A percentile compares a stretch with the other conserved stretches of the same genome.
phyloP scores from a whole-genome alignment of 2,888 invertebrate genomes.

The Ophraella communa region DNA sequence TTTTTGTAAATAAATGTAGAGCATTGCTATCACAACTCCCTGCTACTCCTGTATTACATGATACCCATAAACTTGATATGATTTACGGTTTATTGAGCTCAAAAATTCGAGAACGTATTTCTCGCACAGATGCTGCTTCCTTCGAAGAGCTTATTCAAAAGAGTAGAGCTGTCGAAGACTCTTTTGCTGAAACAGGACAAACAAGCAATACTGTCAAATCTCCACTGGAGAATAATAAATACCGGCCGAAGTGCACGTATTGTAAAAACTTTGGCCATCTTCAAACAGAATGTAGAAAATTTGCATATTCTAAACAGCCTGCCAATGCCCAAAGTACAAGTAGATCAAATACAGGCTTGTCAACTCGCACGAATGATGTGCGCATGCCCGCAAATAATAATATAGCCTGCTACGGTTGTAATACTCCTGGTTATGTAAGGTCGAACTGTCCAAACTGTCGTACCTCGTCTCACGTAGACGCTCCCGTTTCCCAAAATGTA shows the following conservation, averaged over 20 bases:
- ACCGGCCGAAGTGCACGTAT: conserved; percentile 1
- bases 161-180: conserved; percentile 15
- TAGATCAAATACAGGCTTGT: background rate
- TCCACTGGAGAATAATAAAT: too few relatives aligned
- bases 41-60: conserved; percentile 5
- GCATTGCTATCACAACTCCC: conserved; percentile 12
- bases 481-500: background rate
- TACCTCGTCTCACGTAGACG: background rate
- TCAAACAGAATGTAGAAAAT: conserved; percentile 17
- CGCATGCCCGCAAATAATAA: background rate
- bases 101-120: conserved; percentile 9
- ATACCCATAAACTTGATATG: too few relatives aligned
- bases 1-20: conserved; percentile 14
- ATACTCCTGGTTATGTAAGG: conserved; percentile 12
- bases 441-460: conserved; percentile 12
- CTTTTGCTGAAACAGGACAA: background rate
- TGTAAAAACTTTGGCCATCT: conserved; percentile 14
- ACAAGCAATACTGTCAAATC: too few relatives aligned
- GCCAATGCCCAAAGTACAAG: background rate
- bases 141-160: conserved; percentile 14
- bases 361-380: too few relatives aligned
- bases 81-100: conserved; percentile 1
- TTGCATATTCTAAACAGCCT: conserved; percentile 1
- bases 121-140: background rate
- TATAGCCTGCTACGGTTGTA: conserved; percentile 19